These are phyloP conservation scores for Nerophis lumbriciformis DNA, from an alignment of 2,113 vertebrate species.

Conservation along the genomic window DNA sequence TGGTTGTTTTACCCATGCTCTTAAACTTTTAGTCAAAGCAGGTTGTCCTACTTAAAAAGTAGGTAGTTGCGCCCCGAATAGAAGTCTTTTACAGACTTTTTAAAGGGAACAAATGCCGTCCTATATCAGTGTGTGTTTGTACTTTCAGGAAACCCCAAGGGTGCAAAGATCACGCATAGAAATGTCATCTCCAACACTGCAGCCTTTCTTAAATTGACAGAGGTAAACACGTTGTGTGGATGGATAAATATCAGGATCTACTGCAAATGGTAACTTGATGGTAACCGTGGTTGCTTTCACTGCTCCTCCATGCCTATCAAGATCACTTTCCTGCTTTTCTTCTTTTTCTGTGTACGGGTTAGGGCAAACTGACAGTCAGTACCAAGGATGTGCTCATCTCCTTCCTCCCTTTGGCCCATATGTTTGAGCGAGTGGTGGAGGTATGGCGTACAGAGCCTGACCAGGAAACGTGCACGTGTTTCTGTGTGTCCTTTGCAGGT, in stretches of 20 bases:
- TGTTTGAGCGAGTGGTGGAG: conserved; percentile 96
- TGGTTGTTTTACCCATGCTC: too few species aligned
- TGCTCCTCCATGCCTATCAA: conserved; percentile 12
- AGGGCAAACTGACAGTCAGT: conserved; percentile 66
- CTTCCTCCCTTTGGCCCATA: conserved; percentile 94
- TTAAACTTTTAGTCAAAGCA: too few species aligned
- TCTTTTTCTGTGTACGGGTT: conserved; percentile 7
- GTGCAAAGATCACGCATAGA: conserved; percentile 86
- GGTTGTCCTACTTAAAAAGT: too few species aligned
- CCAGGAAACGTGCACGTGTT: conserved; percentile 47
- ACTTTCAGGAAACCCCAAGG: conserved; percentile 88
- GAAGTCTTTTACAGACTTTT: too few species aligned
- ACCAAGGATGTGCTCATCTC: conserved; percentile 84
- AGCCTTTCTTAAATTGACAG: conserved; percentile 83
- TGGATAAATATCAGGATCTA: background rate
- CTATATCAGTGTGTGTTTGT: background rate
- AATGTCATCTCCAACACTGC: conserved; percentile 87
- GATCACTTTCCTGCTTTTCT: background rate
- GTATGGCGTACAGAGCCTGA: conserved; percentile 76
- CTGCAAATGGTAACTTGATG: background rate
- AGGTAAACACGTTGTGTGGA: conserved; percentile 75
- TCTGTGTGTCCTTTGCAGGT: conserved; percentile 73
- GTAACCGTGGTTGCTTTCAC: background rate
- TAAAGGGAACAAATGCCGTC: too few species aligned
- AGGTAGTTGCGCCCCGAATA: too few species aligned